Conservation (phyloP, 2,113 vertebrate genomes). For the Oreotrochilus melanogaster region DNA sequence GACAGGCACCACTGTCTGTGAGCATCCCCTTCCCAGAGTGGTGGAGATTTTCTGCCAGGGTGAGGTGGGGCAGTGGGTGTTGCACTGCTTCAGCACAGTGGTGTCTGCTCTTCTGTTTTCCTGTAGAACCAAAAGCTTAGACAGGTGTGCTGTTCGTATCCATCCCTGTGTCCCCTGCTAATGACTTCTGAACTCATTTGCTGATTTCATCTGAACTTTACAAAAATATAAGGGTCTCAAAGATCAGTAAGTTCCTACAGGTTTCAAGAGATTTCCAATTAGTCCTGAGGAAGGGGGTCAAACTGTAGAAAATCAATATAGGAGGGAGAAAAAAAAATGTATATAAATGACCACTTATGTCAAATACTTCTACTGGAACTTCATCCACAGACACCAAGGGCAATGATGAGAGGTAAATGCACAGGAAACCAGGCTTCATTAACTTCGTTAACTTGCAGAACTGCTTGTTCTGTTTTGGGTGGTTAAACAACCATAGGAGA, state of each 20-base stretch:
- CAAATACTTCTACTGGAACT: not conserved
- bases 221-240: not conserved
- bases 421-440: not conserved
- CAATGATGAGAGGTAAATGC: not conserved
- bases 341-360: not conserved
- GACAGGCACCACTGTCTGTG: not conserved
- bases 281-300: not conserved
- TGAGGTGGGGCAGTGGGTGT: not conserved
- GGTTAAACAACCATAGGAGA: not conserved
- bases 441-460: not conserved
- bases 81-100: not conserved
- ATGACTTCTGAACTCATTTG: not conserved
- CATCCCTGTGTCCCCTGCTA: not conserved
- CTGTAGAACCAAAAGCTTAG: not conserved
- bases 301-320: not conserved
- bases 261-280: not conserved
- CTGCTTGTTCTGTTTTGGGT: not conserved
- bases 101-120: not conserved
- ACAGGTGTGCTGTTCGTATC: not conserved
- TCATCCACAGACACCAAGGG: not conserved
- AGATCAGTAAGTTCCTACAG: not conserved
- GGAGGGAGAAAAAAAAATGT: accelerated
- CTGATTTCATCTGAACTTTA: not conserved
- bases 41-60: not conserved
- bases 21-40: not conserved